These are phyloP conservation scores for Platycercus adscitus DNA, from an alignment of 2,113 vertebrate species.

Conservation along the genomic window DNA sequence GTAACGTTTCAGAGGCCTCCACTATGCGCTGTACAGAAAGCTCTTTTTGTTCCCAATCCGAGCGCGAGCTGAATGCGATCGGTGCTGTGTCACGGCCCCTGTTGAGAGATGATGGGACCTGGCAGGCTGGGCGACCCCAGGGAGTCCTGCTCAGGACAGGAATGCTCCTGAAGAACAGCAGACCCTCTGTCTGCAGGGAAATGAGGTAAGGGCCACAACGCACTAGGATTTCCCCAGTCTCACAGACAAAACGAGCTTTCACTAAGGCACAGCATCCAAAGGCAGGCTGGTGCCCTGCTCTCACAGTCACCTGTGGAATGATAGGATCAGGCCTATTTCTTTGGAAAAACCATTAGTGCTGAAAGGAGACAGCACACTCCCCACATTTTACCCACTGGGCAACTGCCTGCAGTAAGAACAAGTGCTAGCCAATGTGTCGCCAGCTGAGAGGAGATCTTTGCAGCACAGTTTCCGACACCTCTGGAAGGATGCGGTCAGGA, in stretches of 20 bases:
- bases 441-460: background rate
- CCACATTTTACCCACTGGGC: background rate
- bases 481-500: background rate
- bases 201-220: conserved; percentile 48
- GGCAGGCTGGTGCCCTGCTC: background rate
- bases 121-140: conserved; percentile 66
- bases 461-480: background rate
- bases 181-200: conserved; percentile 70
- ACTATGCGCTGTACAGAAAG: conserved; percentile 24
- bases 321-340: conserved; percentile 2
- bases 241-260: conserved; percentile 47
- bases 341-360: background rate
- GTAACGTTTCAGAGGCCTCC: conserved; percentile 75
- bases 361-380: background rate
- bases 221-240: conserved; percentile 73
- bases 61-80: conserved; percentile 21
- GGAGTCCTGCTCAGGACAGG: conserved; percentile 66
- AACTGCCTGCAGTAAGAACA: background rate
- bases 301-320: background rate
- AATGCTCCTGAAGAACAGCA: conserved; percentile 76
- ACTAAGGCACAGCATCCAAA: background rate
- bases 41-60: conserved; percentile 57
- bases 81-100: conserved; percentile 65
- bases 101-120: conserved; percentile 68
- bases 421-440: background rate